Percentiles rank a stretch among this genome's conserved stretches.
Conservation (phyloP, 2,113 vertebrate genomes). For the Peromyscus polionotus region DNA sequence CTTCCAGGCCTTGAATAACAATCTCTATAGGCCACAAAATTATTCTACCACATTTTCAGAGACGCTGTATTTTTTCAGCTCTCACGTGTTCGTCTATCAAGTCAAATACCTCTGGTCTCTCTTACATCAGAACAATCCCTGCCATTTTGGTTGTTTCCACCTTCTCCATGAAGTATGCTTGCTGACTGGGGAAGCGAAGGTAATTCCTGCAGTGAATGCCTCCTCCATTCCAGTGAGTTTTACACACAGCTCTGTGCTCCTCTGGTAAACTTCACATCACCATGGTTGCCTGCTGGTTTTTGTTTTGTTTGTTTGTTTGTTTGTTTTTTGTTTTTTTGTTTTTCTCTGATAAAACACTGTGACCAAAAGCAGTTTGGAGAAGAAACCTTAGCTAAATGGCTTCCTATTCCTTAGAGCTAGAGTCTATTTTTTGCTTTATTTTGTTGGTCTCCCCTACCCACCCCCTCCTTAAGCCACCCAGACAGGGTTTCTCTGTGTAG, state of each 20-base stretch:
- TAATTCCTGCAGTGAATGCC: background rate
- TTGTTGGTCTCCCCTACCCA: background rate
- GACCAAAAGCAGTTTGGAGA: background rate
- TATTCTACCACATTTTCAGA: constrained; percentile 23
- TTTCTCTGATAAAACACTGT: background rate
- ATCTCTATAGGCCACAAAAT: background rate
- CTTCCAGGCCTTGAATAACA: background rate
- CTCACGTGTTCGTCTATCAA: background rate
- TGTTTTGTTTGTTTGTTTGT: no score
- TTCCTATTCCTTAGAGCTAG: background rate
- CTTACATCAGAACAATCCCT: background rate
- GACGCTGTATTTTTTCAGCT: background rate
- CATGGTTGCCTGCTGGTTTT: background rate
- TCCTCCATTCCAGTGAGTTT: background rate
- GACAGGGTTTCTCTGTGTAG: background rate
- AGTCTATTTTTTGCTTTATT: background rate
- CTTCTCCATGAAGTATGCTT: background rate
- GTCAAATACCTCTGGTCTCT: background rate
- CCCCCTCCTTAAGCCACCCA: no score
- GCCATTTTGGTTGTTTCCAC: background rate
- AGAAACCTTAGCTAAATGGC: background rate
- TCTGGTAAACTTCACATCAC: background rate
- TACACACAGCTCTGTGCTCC: background rate
- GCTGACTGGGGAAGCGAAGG: background rate
- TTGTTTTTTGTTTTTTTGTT: no score